phyloP scores from a whole-genome alignment of 2,113 vertebrate species.

The Lycaon pictus region DNA sequence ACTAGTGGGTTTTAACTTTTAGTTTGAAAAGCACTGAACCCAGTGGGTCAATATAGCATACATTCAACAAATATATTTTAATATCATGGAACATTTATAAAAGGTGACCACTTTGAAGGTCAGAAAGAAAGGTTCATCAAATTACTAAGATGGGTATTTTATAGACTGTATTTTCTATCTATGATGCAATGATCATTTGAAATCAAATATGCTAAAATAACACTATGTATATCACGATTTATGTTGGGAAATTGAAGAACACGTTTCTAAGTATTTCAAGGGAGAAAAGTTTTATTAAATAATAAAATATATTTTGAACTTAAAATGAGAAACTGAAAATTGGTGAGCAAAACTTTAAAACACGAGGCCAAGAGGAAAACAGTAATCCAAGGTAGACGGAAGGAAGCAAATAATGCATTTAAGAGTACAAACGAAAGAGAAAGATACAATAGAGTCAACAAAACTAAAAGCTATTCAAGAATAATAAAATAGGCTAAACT shows the following conservation, averaged over 20 bases:
- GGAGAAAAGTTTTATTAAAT: neutral
- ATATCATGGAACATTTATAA: neutral
- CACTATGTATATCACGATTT: neutral
- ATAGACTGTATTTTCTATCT: neutral
- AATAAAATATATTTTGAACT: conserved; percentile 31
- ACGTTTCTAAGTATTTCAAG: conserved; percentile 7
- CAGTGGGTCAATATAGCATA: neutral
- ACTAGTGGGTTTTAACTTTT: neutral
- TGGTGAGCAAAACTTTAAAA: conserved; percentile 11
- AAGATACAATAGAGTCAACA: neutral
- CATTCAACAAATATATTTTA: neutral
- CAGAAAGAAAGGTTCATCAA: neutral
- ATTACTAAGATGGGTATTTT: conserved; percentile 6
- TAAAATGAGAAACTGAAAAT: conserved; percentile 12
- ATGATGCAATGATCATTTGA: neutral
- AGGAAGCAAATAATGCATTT: neutral
- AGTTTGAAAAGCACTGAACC: neutral
- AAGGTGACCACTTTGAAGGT: neutral
- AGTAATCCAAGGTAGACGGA: neutral
- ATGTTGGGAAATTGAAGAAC: conserved; percentile 9
- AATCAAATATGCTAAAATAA: neutral
- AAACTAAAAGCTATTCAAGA: conserved; percentile 3
- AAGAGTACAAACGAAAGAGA: neutral
- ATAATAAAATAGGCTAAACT: neutral
- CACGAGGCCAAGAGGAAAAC: conserved; percentile 12